Base-by-base conservation (phyloP, 1,140 invertebrate species). In the Ladona fulva region DNA sequence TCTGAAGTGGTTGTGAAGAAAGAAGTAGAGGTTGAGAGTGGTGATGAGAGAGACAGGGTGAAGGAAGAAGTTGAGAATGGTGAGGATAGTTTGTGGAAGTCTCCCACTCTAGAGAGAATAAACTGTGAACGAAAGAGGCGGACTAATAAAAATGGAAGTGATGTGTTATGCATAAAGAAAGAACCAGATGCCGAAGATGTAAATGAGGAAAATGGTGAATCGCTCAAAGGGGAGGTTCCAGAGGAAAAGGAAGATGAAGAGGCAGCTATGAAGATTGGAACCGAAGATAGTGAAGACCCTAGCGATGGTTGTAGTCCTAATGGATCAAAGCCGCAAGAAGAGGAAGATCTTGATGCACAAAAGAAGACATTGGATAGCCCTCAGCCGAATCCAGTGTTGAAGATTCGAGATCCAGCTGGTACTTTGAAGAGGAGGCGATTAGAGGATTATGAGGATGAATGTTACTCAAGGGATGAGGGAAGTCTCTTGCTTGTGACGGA, bases 401-500 rank as follows among this genome's bases (percentile, higher is more conserved):
- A 89, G 6, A 88, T 94, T 76, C 88, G 88, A 42, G 93, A 95
- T 85, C 91, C 90, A 8, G 91, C 92, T 44, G 90, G 91, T 19
- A 90, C 91, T 24, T 84, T 95, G 22, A 93, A 94, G 81, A 86
- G 93, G 37, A 88, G 91, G 76, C 89, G 91, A 14, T 88, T 93
- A 80, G 93, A 91, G 29, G 94, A 95, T 81, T 94, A 93, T 82
- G 95, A 97, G 85, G 95, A 97, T 83, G 96, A 98, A 85, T 94
- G 95, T 82, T 97, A 96, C 84, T 93, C 93, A 78, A 89, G 94
- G 44, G 96, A 98, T 84, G 95, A 97, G 83, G 93, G 95, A 37
- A 95, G 94, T 80, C 88, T 98, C 74, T 92, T 92, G 83, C 87
- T 95, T 59, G 89, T 95, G 0, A 92, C 91, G 75, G 96, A 97